Evolutionary conservation across 2,888 invertebrate species (phyloP), one percentile per base, ranked within the genome.

Genomic region (Hypomecis punctinalis): DNA sequence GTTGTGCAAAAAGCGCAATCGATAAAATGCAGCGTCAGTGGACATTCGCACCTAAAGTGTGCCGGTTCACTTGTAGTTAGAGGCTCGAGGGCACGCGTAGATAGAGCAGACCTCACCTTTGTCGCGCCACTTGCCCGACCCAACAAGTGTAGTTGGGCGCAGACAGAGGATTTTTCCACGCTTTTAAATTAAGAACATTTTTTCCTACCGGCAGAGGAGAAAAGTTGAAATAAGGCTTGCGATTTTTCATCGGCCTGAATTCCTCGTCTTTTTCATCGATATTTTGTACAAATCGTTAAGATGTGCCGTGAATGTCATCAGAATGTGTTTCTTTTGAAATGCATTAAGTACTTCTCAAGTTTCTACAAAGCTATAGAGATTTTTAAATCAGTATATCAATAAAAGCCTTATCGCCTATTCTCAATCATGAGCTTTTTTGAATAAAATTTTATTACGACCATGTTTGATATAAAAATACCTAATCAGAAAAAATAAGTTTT

Each of bases 51-150:
- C 76, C 7, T 43, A 49, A 76, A 81, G 79, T 79, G 77, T 79
- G 78, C 78, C 69, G 78, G 75, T 73, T 66, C 73, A 79, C 47
- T 47, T 13, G 80, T 77, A 77, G 76, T 70, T 68, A 55, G 77
- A 75, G 79, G 23, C 69, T 68, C 53, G 77, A 75, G 79, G 76
- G 79, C 75, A 72, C 74, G 80, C 74, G 78, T 76, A 85, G 88
- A 88, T 85, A 88, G 80, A 77, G 88, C 86, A 87, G 81, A 83
- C 74, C 71, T 73, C 80, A 79, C 81, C 84, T 84, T 86, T 85
- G 87, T 86, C 76, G 79, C 71, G 69, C 70, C 74, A 66, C 74
- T 76, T 66, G 74, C 63, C 61, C 76, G 76, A 71, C 72, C 74
- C 67, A 73, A 72, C 74, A 72, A 77, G 78, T 81, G 74, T 73